phyloP scores from a whole-genome alignment of 2,797 vertebrate genomes.

The Leucoraja ocellata region DNA sequence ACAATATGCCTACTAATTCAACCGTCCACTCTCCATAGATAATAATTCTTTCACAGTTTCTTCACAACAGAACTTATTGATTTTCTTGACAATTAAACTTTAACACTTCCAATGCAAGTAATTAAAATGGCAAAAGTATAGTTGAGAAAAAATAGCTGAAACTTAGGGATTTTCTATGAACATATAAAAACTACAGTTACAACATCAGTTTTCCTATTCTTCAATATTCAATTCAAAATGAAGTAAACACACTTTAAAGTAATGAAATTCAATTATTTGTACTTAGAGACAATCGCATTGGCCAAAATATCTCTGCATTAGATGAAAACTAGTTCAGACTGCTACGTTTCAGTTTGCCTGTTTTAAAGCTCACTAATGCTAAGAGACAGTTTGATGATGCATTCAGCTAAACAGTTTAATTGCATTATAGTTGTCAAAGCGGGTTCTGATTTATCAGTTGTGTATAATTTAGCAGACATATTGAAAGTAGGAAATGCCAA shows the following conservation, averaged over 20 bases:
- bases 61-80: neutral
- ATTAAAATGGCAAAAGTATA: neutral
- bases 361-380: neutral
- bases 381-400: constrained; percentile 28
- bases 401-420: constrained; percentile 30
- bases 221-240: neutral
- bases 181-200: neutral
- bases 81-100: neutral
- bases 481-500: constrained; percentile 26
- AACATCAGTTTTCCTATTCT: neutral
- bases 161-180: neutral
- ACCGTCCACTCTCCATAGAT: neutral
- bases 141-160: neutral
- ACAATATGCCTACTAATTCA: neutral
- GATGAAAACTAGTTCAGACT: neutral
- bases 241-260: neutral
- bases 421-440: constrained; percentile 21
- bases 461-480: constrained; percentile 9
- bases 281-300: neutral
- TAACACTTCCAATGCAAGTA: neutral
- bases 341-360: neutral
- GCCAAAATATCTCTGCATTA: neutral
- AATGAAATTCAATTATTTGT: neutral
- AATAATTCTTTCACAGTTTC: neutral
- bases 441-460: constrained; percentile 28